Conservation (phyloP, 2,888 invertebrate genomes). For the Poecilus cupreus region DNA sequence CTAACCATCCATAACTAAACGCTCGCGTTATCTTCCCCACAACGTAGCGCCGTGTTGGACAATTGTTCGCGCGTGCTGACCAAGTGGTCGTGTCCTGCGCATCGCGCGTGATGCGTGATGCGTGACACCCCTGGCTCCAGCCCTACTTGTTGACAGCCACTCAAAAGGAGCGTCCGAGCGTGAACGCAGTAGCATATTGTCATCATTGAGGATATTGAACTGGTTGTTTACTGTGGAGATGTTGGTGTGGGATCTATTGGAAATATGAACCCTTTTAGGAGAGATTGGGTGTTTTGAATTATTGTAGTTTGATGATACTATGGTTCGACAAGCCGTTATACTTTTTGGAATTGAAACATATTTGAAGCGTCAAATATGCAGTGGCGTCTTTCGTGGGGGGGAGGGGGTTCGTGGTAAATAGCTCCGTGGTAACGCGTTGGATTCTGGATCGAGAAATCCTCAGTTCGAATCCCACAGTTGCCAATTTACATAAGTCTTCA, state of each 20-base stretch:
- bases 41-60: not conserved
- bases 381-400: too few relatives aligned
- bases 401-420: too few relatives aligned
- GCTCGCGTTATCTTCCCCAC: not conserved
- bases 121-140: slow-evolving; percentile 22
- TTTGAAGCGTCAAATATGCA: too few relatives aligned
- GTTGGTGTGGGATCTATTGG: not conserved
- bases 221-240: not conserved
- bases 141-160: slow-evolving; percentile 50
- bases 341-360: too few relatives aligned
- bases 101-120: not conserved
- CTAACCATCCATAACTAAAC: slow-evolving; percentile 6
- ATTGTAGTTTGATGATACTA: not conserved
- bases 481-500: too few relatives aligned
- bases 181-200: slow-evolving; percentile 15
- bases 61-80: slow-evolving; percentile 16
- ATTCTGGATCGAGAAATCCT: too few relatives aligned
- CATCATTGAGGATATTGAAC: not conserved
- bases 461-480: too few relatives aligned
- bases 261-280: not conserved
- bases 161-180: slow-evolving; percentile 51
- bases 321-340: too few relatives aligned
- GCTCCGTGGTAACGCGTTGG: too few relatives aligned
- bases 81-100: slow-evolving; percentile 25
- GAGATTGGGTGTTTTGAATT: not conserved